These are phyloP conservation scores for Syngnathus scovelli DNA, from an alignment of 2,113 vertebrate genomes.

Conservation along the genomic window DNA sequence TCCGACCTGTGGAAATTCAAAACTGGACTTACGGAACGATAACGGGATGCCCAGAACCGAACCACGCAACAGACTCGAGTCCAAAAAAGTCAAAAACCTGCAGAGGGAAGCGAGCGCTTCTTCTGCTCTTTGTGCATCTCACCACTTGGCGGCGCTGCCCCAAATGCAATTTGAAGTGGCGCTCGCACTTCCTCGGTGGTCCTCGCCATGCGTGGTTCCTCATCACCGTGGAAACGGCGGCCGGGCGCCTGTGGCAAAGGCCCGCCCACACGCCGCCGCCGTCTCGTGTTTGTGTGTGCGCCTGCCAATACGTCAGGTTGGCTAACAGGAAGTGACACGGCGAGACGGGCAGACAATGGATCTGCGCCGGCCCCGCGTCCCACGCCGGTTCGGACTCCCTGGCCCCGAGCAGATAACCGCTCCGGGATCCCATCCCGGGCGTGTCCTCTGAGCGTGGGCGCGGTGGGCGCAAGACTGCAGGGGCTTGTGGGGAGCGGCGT, in stretches of 20 bases:
- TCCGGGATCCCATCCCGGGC: slow-evolving; percentile 47
- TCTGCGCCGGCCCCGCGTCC: slow-evolving; percentile 49
- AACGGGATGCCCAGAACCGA: no score
- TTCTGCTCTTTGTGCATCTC: slow-evolving; percentile 26
- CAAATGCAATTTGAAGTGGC: not conserved
- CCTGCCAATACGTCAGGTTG: slow-evolving; percentile 11
- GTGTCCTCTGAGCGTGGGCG: slow-evolving; percentile 48
- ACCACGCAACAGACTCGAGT: no score
- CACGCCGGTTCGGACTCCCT: slow-evolving; percentile 50
- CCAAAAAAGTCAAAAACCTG: slow-evolving; percentile 31
- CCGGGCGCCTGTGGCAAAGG: slow-evolving; percentile 62
- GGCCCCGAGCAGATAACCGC: slow-evolving; percentile 68
- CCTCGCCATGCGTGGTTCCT: slow-evolving; percentile 69
- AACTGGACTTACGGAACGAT: not conserved
- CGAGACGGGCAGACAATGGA: slow-evolving; percentile 61
- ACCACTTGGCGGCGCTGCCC: not conserved
- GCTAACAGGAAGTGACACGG: slow-evolving; percentile 62
- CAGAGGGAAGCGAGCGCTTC: slow-evolving; percentile 39
- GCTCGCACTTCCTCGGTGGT: slow-evolving; percentile 33
- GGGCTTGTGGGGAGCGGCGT: slow-evolving; percentile 47
- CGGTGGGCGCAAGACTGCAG: slow-evolving; percentile 52
- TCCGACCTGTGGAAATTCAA: not conserved
- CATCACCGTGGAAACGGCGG: slow-evolving; percentile 63
- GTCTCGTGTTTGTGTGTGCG: slow-evolving; percentile 41
- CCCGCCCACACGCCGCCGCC: slow-evolving; percentile 65